Conservation (phyloP, 64 coral and sea anemone species). For the Montipora foliosa region DNA sequence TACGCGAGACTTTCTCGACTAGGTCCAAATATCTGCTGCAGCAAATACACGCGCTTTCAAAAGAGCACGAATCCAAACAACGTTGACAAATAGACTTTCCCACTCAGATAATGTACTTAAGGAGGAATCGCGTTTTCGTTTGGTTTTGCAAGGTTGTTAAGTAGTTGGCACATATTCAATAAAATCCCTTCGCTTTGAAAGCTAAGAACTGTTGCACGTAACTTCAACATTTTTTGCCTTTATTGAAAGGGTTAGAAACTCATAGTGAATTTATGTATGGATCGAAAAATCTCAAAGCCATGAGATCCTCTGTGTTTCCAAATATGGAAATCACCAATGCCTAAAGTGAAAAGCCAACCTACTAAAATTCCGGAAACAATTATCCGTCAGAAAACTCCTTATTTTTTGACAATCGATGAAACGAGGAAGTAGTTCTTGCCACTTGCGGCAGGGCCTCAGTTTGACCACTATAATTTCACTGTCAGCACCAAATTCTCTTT, state of each 20-base stretch:
- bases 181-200: not conserved
- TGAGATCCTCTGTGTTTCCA: not conserved
- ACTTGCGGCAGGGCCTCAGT: not conserved
- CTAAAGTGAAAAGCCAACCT: not conserved
- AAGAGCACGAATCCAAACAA: not conserved
- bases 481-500: not conserved
- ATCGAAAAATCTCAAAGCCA: not conserved
- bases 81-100: not conserved
- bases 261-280: not conserved
- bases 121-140: not conserved
- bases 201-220: not conserved
- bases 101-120: not conserved
- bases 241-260: not conserved
- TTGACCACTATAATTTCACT: not conserved
- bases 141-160: not conserved
- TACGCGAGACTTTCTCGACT: not conserved
- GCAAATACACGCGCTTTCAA: not conserved
- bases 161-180: not conserved
- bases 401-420: constrained; percentile 1
- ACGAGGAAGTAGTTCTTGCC: not conserved
- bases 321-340: constrained; percentile 1
- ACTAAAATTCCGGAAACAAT: constrained; percentile 4
- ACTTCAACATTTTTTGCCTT: not conserved
- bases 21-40: not conserved
- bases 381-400: not conserved